Evolutionary conservation across 2,888 invertebrate species (phyloP).

Genomic region (Drosophila paramelanica): DNA sequence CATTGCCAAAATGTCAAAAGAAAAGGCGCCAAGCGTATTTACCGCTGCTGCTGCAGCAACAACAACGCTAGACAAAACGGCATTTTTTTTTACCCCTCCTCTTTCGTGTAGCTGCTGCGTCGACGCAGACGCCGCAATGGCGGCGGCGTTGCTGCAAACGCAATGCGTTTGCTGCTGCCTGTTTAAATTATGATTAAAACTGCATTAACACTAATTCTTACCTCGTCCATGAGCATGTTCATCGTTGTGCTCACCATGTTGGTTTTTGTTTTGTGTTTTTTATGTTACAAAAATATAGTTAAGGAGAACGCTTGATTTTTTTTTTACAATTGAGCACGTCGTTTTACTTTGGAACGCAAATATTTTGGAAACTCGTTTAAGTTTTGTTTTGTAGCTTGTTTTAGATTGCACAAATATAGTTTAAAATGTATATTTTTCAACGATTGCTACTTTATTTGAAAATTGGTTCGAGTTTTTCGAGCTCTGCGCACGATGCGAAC

Average conservation of each 20-base stretch:
- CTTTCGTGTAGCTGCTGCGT: constrained; percentile 31
- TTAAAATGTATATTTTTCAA: constrained; percentile 41
- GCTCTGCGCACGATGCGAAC: constrained; percentile 60
- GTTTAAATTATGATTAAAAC: not conserved
- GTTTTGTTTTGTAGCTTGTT: constrained; percentile 22
- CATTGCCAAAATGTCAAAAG: constrained; percentile 10
- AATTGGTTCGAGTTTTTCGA: constrained; percentile 36
- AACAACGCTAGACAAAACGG: constrained; percentile 44
- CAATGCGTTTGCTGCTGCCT: constrained; percentile 13
- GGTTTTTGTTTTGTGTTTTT: constrained; percentile 3
- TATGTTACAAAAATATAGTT: constrained; percentile 33
- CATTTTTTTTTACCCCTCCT: constrained; percentile 46
- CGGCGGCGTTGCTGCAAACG: constrained; percentile 32
- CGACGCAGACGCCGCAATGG: constrained; percentile 45
- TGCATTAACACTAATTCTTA: constrained; percentile 43
- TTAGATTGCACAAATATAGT: constrained; percentile 49
- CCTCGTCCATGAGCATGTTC: constrained; percentile 74
- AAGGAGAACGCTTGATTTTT: constrained; percentile 19
- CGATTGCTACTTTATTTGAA: constrained; percentile 46
- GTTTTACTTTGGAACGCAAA: constrained; percentile 23
- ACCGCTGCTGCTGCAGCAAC: constrained; percentile 41
- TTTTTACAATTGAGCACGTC: constrained; percentile 39
- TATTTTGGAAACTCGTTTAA: not conserved
- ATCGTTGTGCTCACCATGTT: constrained; percentile 73
- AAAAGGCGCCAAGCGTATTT: constrained; percentile 45